Conservation (phyloP, 2,888 invertebrate genomes). For the Cataglyphis albicans region DNA sequence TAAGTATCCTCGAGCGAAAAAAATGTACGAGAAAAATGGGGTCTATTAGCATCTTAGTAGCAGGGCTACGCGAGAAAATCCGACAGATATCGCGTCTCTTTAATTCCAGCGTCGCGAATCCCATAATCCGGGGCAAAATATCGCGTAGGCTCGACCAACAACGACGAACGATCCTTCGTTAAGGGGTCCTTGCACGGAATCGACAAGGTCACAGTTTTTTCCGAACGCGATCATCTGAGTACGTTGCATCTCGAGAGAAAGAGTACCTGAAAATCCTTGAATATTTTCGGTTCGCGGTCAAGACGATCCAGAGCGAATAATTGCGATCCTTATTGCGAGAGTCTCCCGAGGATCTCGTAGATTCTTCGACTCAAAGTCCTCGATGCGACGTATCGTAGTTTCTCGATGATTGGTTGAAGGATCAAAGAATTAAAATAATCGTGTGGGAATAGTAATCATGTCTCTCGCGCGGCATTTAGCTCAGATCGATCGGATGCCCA, state of each 20-base stretch:
- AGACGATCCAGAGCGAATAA: not conserved
- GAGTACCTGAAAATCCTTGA: constrained; percentile 57
- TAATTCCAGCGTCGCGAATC: constrained; percentile 21
- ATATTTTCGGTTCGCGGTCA: constrained; percentile 25
- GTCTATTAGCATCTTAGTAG: constrained; percentile 12
- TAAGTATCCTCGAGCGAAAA: constrained; percentile 76
- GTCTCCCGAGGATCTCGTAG: not conserved
- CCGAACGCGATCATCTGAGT: constrained; percentile 35
- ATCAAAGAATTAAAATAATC: constrained; percentile 19
- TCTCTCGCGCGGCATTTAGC: constrained; percentile 29
- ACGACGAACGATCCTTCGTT: constrained; percentile 68
- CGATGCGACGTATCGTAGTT: constrained; percentile 6
- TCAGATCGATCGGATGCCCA: constrained; percentile 14
- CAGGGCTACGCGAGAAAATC: constrained; percentile 25
- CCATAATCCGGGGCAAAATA: not conserved
- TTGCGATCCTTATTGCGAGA: constrained; percentile 4
- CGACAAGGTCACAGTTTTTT: constrained; percentile 23
- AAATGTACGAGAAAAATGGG: constrained; percentile 16
- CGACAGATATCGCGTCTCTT: constrained; percentile 27
- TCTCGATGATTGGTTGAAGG: constrained; percentile 5
- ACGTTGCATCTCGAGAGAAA: constrained; percentile 45
- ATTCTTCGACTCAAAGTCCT: constrained; percentile 20
- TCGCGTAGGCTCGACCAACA: constrained; percentile 33
- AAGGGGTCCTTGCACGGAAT: constrained; percentile 30
- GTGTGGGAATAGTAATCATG: constrained; percentile 42